Evolutionary conservation across 2,113 vertebrate genomes (phyloP), one percentile per base, ranked within the genome.

Genomic region (Hypocryptadius cinnamomeus): DNA sequence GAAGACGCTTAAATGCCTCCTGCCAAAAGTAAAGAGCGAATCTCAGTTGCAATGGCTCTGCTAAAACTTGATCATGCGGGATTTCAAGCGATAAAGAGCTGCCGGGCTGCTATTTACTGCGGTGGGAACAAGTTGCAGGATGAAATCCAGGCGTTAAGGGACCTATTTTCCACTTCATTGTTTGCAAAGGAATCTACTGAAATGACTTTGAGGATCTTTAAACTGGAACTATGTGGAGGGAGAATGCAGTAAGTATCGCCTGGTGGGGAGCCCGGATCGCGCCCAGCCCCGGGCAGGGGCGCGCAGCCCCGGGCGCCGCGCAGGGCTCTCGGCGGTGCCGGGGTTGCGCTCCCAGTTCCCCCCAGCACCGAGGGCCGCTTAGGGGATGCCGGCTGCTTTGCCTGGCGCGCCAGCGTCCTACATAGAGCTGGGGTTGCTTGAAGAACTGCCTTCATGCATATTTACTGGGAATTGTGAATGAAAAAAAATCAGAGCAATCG

Each of bases 181-280:
- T 92, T 93, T 48, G 91, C 84, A 77, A 48, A 89, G 93, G 96
- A 92, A 96, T 92, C 94, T 69, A 93, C 74, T 93, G 97, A 94
- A n/a, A 96, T 97, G 97, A 92, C 95, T 96, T 92, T 72, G 92
- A 96, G 95, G 83, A 86, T 79, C 90, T 73, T 63, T 45, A 82
- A 83, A 60, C 96, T 97, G 98, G 98, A 98, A 98, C 98, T 98
- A 98, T 98, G 98, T 98, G 98, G 98, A 98, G 98, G 97, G 98
- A 98, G 98, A 97, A 98, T 98, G 98, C 98, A 98, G 99, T 99
- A 97, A 99, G 99, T 99, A 98, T 87, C 7, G 81, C 40, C 39
- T 13, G 17, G 16, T 1, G 73, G 70, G 47, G 39, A n/a, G 73
- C 65, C 3, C 19, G 8, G 2, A 2, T 21, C 2, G 59, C 37